These are phyloP conservation scores for Toxotes lorentzi DNA, from an alignment of 2,797 vertebrate genomes.

Conservation along the genomic window DNA sequence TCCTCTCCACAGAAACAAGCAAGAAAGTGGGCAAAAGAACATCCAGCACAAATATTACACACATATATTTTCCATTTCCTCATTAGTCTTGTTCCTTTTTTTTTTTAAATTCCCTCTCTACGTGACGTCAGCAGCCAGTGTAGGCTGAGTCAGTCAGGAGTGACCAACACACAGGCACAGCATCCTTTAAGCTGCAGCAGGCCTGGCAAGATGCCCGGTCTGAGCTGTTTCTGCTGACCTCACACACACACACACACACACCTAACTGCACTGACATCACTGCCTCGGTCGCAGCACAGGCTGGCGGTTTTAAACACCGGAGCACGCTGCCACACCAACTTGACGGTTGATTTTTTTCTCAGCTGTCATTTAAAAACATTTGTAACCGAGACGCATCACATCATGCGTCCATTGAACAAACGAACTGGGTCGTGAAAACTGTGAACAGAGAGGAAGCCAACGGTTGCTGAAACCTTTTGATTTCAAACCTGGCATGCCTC, in stretches of 20 bases:
- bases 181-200: conserved; percentile 47
- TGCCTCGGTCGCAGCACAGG: conserved; percentile 16
- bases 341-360: conserved; percentile 28
- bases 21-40: too few species aligned
- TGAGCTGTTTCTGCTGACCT: conserved; percentile 49
- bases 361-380: neutral
- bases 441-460: neutral
- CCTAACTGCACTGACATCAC: conserved; percentile 45
- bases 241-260: conserved; percentile 4
- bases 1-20: neutral
- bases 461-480: neutral
- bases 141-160: conserved; percentile 39
- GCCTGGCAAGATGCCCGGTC: conserved; percentile 31
- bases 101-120: neutral
- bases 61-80: neutral
- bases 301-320: conserved; percentile 35
- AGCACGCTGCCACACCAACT: neutral
- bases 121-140: conserved; percentile 31
- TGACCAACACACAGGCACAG: conserved; percentile 14
- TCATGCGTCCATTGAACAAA: neutral
- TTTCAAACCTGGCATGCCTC: neutral
- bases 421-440: neutral
- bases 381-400: neutral
- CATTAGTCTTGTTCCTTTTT: neutral
- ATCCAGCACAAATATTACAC: too few species aligned